Evolutionary conservation across 23 tunicate genomes (phyloP).

Genomic region (Diplosoma virens): DNA sequence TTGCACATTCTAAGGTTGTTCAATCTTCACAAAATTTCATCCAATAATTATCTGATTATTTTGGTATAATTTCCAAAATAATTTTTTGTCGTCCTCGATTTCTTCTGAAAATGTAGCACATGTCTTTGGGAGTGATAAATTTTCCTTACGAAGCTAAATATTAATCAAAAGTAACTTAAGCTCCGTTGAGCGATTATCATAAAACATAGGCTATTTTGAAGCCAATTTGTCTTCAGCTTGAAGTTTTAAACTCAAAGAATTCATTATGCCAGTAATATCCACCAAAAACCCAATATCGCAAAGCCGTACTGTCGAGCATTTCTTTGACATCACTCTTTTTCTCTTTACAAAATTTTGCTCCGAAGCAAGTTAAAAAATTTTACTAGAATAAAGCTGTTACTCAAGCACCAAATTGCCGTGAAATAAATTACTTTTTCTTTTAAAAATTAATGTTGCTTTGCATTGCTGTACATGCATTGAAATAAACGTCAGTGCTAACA

Average conservation of each 20-base stretch:
- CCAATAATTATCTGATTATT: background rate
- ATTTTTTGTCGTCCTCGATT: background rate
- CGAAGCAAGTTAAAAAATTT: background rate
- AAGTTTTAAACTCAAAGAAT: background rate
- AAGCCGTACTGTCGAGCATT: background rate
- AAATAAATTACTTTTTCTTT: background rate
- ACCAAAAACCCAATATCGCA: background rate
- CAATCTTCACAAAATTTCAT: background rate
- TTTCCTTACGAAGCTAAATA: background rate
- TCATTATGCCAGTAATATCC: background rate
- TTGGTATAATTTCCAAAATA: background rate
- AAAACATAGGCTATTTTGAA: background rate
- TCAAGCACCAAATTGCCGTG: background rate
- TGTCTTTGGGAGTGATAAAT: background rate
- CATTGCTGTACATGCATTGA: background rate
- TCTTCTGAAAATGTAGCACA: background rate
- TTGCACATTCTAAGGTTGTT: background rate
- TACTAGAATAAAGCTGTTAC: background rate
- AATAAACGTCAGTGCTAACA: background rate
- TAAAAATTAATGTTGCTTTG: background rate
- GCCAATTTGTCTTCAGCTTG: background rate
- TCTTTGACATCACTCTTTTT: background rate
- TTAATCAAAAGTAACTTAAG: background rate
- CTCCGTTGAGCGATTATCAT: background rate
- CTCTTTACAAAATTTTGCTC: background rate